Base-by-base conservation (phyloP, 2,888 invertebrate genomes). In the Sialis fuliginosa region DNA sequence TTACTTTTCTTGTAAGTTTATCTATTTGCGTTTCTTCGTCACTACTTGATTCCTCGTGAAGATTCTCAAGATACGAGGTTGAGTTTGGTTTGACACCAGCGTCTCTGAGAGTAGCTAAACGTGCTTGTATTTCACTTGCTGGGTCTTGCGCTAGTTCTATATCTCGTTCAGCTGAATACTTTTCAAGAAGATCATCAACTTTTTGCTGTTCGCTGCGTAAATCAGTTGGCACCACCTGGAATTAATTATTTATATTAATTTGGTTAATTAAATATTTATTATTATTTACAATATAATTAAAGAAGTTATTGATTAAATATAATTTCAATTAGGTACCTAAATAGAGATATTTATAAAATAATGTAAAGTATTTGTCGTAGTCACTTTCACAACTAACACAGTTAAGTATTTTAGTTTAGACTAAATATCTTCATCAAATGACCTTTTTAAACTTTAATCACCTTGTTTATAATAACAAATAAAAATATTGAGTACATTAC, bases 181-280 rank as follows among this genome's bases (percentile, higher is more conserved):
- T 64, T 46, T 67, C 63, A 48, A 87, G 58, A n/a, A 87, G 65
- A 55, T 81, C 79, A 57, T 82, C 74, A 22, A 74, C 73, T 64
- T 82, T 80, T 54, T 86, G 75, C 57, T 81, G 74, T 55, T 81
- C 79, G 9, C 75, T 74, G 60, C 79, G 71, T 40, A 68, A 67
- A 54, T 82, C 80, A 10, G 69, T 68, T 35, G 66, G 57, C 44
- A 67, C 60, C 37, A 68, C 56, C 72, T 74, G 49, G n/a, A n/a
- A n/a, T n/a, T n/a, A n/a, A n/a, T n/a, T n/a, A n/a, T n/a, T n/a
- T n/a, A n/a, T n/a, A n/a, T n/a, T n/a, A n/a, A n/a, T n/a, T n/a
- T n/a, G n/a, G n/a, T n/a, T n/a, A n/a, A n/a, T n/a, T n/a, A n/a
- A n/a, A n/a, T n/a, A n/a, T n/a, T n/a, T n/a, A n/a, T n/a, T n/a